Percentiles rank a stretch among this genome's conserved stretches.
These are phyloP conservation scores for Tribolium freemani DNA, from an alignment of 2,888 invertebrate species.

Conservation along the genomic window DNA sequence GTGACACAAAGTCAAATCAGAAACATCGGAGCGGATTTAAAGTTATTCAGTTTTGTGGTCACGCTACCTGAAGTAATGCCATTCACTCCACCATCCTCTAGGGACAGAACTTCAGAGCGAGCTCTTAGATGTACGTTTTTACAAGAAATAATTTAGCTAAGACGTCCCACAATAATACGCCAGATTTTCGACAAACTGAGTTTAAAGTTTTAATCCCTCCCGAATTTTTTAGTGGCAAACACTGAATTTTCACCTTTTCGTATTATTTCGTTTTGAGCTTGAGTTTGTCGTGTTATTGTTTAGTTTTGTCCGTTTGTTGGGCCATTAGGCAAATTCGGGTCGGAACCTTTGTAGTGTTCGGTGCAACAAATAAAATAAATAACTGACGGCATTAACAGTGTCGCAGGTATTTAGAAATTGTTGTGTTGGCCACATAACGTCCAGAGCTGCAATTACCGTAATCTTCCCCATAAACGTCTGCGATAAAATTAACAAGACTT, in stretches of 20 bases:
- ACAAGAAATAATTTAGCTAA: not conserved
- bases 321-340: not conserved
- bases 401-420: slow-evolving; percentile 3
- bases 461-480: slow-evolving; percentile 25
- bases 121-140: not conserved
- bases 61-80: not conserved
- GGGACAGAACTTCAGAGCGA: not conserved
- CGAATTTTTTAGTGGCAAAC: too few species aligned
- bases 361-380: slow-evolving; percentile 13
- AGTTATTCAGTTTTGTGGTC: not conserved
- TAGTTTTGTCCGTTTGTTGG: too few species aligned
- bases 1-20: not conserved
- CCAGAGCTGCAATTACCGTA: slow-evolving; percentile 33
- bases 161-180: not conserved
- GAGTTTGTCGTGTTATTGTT: not conserved
- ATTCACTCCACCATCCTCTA: not conserved
- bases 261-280: not conserved
- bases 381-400: slow-evolving; percentile 2
- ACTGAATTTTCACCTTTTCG: too few species aligned
- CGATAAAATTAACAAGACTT: slow-evolving; percentile 45
- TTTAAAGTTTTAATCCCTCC: not conserved
- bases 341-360: not conserved
- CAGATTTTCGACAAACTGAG: not conserved
- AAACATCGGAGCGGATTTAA: not conserved
- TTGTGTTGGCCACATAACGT: slow-evolving; percentile 16